phyloP scores from a whole-genome alignment of 2,888 invertebrate genomes.

The Drosophila bunnanda region DNA sequence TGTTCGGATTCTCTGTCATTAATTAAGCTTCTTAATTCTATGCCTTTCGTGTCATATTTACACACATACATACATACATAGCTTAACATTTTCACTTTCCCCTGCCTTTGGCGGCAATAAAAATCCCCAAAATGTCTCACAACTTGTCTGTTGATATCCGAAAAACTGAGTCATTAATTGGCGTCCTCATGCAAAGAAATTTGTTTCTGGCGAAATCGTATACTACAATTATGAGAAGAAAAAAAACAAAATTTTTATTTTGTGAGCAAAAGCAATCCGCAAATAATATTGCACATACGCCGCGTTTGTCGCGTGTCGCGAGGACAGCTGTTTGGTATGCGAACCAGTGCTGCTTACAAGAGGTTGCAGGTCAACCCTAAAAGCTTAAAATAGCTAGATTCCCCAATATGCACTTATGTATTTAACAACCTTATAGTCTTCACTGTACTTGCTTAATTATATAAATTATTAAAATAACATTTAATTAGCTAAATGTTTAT shows the following conservation, averaged over 20 bases:
- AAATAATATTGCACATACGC: slow-evolving; percentile 58
- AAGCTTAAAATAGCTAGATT: background rate
- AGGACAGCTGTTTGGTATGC: slow-evolving; percentile 25
- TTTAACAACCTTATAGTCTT: no score
- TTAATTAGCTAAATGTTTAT: no score
- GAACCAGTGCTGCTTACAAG: background rate
- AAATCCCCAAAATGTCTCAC: background rate
- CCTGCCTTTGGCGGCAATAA: background rate
- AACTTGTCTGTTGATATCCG: background rate
- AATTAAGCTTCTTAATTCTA: background rate
- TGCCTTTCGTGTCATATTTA: background rate
- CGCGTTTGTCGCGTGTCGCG: slow-evolving; percentile 58
- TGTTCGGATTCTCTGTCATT: background rate
- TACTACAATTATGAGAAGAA: slow-evolving; percentile 7
- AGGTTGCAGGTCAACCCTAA: background rate
- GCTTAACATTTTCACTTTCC: background rate
- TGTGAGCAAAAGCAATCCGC: slow-evolving; percentile 1
- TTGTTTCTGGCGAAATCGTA: slow-evolving; percentile 9
- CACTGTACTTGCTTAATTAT: no score
- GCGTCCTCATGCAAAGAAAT: slow-evolving; percentile 10
- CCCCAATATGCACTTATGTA: background rate
- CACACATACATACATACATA: no score
- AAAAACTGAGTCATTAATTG: slow-evolving; percentile 6
- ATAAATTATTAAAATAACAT: no score
- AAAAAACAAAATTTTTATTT: slow-evolving; percentile 43